Evolutionary conservation across 2,113 vertebrate species (phyloP).

Genomic region (Sterrhoptilus dennistouni): DNA sequence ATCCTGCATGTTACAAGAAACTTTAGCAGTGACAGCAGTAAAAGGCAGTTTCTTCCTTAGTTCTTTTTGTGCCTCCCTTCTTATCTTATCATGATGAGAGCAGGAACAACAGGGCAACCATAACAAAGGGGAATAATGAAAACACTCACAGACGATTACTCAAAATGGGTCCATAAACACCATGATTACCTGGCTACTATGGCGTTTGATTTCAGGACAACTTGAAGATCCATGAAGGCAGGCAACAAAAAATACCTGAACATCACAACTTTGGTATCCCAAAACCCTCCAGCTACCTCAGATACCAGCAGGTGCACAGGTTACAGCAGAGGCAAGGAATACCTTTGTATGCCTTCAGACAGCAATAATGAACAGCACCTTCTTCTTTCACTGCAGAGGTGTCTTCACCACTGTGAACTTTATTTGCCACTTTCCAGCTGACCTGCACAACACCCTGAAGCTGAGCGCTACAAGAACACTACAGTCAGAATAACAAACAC

Average conservation of each 20-base stretch:
- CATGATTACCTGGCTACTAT: accelerated
- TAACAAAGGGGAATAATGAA: background rate
- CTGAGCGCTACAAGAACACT: background rate
- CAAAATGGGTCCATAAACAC: background rate
- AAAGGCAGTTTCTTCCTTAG: background rate
- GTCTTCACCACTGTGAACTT: background rate
- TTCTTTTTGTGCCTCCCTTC: background rate
- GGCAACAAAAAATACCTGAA: background rate
- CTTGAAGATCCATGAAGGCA: background rate
- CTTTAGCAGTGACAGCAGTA: background rate
- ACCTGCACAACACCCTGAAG: background rate
- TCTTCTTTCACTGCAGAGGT: background rate
- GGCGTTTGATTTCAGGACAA: background rate
- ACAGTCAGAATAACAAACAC: background rate
- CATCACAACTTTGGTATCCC: background rate
- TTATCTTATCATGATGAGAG: background rate
- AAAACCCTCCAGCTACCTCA: background rate
- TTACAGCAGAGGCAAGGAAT: background rate
- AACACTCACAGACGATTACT: background rate
- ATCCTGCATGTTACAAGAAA: background rate
- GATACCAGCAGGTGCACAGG: accelerated
- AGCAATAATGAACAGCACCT: background rate
- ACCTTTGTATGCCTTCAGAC: background rate
- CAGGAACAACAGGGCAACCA: background rate
- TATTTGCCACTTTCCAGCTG: background rate